phyloP scores from a whole-genome alignment of 2,113 vertebrate species.

The Daubentonia madagascariensis region DNA sequence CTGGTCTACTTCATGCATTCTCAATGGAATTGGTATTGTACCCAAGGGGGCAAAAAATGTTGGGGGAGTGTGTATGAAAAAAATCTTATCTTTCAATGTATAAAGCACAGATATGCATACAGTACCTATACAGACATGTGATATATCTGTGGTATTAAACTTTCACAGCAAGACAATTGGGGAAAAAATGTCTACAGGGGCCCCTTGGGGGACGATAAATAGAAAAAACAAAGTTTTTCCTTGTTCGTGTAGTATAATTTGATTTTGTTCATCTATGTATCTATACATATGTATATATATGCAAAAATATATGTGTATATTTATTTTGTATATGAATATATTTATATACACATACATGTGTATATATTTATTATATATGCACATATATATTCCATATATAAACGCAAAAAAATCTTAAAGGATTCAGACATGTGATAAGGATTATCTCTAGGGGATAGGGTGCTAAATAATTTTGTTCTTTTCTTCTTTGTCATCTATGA shows the following conservation, averaged over 20 bases:
- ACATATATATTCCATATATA: neutral
- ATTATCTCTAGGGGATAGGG: neutral
- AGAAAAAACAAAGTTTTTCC: neutral
- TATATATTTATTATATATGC: neutral
- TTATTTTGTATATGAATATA: neutral
- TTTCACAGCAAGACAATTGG: neutral
- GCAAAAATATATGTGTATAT: neutral
- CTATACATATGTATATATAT: neutral
- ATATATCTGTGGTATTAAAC: neutral
- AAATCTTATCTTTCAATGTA: neutral
- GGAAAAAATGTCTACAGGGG: neutral
- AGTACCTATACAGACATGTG: neutral
- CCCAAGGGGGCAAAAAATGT: too few relatives aligned
- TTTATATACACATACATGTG: neutral
- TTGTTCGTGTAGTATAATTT: neutral
- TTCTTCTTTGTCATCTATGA: neutral
- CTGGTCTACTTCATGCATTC: neutral
- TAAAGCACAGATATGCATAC: neutral
- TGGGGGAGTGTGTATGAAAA: neutral
- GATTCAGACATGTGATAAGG: neutral
- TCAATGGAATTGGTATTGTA: neutral
- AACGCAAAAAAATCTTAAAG: neutral
- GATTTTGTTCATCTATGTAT: neutral
- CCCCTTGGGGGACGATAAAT: neutral
- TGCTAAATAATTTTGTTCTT: neutral